phyloP scores from a whole-genome alignment of 2,797 vertebrate genomes.

The Pagetopsis macropterus region DNA sequence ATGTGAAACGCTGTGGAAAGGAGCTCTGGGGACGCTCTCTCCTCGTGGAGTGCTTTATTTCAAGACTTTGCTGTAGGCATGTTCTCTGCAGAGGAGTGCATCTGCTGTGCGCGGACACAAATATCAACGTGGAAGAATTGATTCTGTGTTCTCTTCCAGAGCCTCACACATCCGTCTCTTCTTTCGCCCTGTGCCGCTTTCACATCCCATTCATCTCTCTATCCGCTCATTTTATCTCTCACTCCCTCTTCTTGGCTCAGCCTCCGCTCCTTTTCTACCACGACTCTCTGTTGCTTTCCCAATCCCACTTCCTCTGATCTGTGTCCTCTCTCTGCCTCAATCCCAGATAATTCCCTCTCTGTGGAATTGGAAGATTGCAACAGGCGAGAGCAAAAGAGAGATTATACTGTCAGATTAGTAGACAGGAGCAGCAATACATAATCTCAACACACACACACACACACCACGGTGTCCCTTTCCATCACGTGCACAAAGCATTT shows the following conservation, averaged over 20 bases:
- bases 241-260: slow-evolving; percentile 7
- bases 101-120: slow-evolving; percentile 50
- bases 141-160: slow-evolving; percentile 17
- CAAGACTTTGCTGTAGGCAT: slow-evolving; percentile 69
- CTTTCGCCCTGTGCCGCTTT: slow-evolving; percentile 15
- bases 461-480: slow-evolving; percentile 19
- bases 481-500: slow-evolving; percentile 72
- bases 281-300: slow-evolving; percentile 55
- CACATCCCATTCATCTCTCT: slow-evolving; percentile 30
- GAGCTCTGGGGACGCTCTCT: slow-evolving; percentile 54
- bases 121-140: slow-evolving; percentile 39
- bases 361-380: slow-evolving; percentile 84
- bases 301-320: slow-evolving; percentile 77
- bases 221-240: slow-evolving; percentile 15
- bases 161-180: slow-evolving; percentile 19
- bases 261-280: slow-evolving; percentile 24
- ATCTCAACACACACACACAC: slow-evolving; percentile 69
- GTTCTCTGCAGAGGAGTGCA: slow-evolving; percentile 68
- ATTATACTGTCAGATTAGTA: slow-evolving; percentile 86
- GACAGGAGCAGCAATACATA: slow-evolving; percentile 81
- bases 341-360: slow-evolving; percentile 84
- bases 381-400: slow-evolving; percentile 83
- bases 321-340: slow-evolving; percentile 78
- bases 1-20: slow-evolving; percentile 59
- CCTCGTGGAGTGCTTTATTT: slow-evolving; percentile 62